These are phyloP conservation scores for Operophtera brumata DNA, from an alignment of 2,888 invertebrate genomes.

Conservation along the genomic window DNA sequence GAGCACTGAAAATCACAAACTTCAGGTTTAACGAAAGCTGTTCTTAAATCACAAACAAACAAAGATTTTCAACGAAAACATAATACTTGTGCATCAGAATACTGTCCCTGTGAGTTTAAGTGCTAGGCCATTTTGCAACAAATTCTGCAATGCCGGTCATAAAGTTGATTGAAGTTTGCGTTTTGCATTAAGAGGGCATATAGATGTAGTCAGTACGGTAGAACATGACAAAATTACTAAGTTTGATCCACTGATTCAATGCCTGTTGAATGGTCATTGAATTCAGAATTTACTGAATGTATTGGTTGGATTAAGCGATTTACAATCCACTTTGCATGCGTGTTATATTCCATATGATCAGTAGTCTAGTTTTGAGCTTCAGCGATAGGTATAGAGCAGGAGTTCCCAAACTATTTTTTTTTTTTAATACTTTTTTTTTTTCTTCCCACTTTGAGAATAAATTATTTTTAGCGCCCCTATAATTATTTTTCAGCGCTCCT, in stretches of 20 bases:
- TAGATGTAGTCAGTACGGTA: neutral
- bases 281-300: neutral
- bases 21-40: neutral
- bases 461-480: too few species aligned
- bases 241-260: neutral
- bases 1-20: neutral
- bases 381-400: too few species aligned
- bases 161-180: conserved; percentile 3
- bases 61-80: conserved; percentile 2
- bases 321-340: too few species aligned
- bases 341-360: neutral
- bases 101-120: neutral
- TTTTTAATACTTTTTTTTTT: too few species aligned
- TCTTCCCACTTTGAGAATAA: too few species aligned
- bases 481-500: too few species aligned
- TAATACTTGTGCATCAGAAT: neutral
- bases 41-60: neutral
- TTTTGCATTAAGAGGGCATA: neutral
- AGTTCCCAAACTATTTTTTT: too few species aligned
- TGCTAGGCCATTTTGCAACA: conserved; percentile 5
- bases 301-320: too few species aligned
- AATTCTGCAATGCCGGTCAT: neutral
- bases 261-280: neutral
- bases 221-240: neutral
- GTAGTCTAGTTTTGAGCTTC: neutral